Evolutionary conservation across 2,113 vertebrate species (phyloP).

Genomic region (Osmerus mordax): DNA sequence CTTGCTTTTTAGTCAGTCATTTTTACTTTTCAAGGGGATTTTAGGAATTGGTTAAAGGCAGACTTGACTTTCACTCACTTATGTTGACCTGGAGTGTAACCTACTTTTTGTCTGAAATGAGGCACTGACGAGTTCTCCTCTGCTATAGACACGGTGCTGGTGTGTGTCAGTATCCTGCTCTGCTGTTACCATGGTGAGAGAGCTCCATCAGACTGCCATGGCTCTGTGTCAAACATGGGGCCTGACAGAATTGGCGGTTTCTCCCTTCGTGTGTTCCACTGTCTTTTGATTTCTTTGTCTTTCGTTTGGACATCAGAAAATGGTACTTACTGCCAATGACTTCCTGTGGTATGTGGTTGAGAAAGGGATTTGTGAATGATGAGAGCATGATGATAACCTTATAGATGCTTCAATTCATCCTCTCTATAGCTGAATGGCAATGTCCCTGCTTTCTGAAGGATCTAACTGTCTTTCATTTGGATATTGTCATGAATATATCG

Average conservation of each 20-base stretch:
- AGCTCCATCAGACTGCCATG: neutral
- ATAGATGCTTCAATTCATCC: neutral
- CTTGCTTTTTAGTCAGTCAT: slow-evolving; percentile 3
- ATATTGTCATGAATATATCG: neutral
- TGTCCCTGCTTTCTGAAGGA: slow-evolving; percentile 10
- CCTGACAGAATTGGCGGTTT: neutral
- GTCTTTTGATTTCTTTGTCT: neutral
- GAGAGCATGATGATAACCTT: neutral
- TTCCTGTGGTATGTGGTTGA: neutral
- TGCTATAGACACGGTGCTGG: neutral
- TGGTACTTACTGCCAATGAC: slow-evolving; percentile 8
- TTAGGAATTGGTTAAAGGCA: neutral
- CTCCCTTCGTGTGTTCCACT: neutral
- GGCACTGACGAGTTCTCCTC: neutral
- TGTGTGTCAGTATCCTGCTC: neutral
- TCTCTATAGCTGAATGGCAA: neutral
- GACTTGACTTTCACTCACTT: neutral
- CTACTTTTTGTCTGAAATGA: neutral
- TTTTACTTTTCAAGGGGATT: slow-evolving; percentile 5
- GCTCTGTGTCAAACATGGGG: neutral
- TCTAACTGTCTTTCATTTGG: neutral
- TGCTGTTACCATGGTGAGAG: neutral
- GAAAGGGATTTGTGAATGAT: neutral
- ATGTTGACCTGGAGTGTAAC: neutral
- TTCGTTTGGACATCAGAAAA: neutral